Conservation (phyloP, 2,113 vertebrate genomes). For the Polypterus senegalus region DNA sequence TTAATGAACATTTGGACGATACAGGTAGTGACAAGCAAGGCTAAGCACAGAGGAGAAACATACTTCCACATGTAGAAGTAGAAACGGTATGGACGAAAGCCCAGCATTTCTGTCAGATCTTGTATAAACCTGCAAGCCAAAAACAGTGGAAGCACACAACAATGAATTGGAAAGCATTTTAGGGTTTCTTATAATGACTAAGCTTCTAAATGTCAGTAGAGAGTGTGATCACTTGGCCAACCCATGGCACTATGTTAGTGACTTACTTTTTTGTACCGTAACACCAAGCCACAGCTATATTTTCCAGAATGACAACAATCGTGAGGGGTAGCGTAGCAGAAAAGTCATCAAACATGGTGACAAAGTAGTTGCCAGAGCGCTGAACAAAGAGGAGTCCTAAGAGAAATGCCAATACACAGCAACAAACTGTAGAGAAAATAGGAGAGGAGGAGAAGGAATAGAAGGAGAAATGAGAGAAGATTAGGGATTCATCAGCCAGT, state of each 20-base stretch:
- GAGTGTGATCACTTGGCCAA: neutral
- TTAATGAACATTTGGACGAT: constrained; percentile 83
- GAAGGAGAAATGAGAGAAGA: neutral
- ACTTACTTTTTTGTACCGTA: constrained; percentile 91
- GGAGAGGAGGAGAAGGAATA: neutral
- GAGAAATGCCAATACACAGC: constrained; percentile 81
- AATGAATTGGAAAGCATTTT: neutral
- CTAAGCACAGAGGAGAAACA: constrained; percentile 79
- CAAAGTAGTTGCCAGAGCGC: constrained; percentile 94
- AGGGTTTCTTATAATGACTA: neutral
- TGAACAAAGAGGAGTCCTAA: constrained; percentile 93
- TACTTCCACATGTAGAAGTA: constrained; percentile 97
- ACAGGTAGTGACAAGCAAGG: constrained; percentile 69
- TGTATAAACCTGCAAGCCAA: constrained; percentile 76
- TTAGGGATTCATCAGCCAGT: too few species aligned
- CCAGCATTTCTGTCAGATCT: constrained; percentile 94
- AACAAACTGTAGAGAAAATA: constrained; percentile 53
- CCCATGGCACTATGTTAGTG: too few species aligned
- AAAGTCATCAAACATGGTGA: constrained; percentile 97
- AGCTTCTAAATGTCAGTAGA: neutral
- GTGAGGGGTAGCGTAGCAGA: constrained; percentile 90
- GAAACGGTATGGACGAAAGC: constrained; percentile 75
- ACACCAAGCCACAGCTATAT: constrained; percentile 92
- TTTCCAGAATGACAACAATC: constrained; percentile 90
- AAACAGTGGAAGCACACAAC: neutral